Conservation (phyloP, 2,797 vertebrate genomes). For the Valencia hispanica region DNA sequence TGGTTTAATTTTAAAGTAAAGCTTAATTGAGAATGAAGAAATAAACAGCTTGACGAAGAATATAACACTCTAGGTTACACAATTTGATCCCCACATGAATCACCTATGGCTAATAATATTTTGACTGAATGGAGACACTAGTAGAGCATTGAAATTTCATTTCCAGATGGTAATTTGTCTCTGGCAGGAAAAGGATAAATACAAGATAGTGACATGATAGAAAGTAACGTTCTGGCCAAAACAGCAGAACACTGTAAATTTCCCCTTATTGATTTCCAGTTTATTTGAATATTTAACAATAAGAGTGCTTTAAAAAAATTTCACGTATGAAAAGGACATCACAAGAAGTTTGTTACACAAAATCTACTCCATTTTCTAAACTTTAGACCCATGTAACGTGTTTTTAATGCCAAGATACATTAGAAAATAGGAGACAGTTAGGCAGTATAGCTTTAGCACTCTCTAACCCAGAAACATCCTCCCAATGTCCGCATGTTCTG, state of each 20-base stretch:
- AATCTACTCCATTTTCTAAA: background rate
- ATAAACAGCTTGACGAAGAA: slow-evolving; percentile 2
- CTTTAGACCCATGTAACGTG: no score
- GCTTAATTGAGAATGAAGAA: slow-evolving; percentile 27
- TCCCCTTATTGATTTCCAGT: background rate
- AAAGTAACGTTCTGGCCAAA: background rate
- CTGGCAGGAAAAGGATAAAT: no score
- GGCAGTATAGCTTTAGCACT: no score
- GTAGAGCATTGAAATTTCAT: no score
- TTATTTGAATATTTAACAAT: background rate
- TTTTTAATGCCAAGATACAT: no score
- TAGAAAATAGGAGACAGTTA: no score
- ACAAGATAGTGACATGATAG: no score
- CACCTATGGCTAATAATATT: background rate
- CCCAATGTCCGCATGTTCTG: background rate
- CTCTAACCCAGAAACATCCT: background rate
- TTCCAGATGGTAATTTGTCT: no score
- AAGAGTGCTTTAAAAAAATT: background rate
- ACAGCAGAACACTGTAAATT: background rate
- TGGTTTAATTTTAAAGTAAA: slow-evolving; percentile 21
- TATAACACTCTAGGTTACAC: background rate
- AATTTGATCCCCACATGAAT: background rate
- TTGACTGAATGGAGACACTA: background rate
- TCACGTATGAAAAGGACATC: background rate
- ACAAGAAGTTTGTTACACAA: background rate